phyloP scores from a whole-genome alignment of 1,140 invertebrate species.

The Bathynomus jamesi region DNA sequence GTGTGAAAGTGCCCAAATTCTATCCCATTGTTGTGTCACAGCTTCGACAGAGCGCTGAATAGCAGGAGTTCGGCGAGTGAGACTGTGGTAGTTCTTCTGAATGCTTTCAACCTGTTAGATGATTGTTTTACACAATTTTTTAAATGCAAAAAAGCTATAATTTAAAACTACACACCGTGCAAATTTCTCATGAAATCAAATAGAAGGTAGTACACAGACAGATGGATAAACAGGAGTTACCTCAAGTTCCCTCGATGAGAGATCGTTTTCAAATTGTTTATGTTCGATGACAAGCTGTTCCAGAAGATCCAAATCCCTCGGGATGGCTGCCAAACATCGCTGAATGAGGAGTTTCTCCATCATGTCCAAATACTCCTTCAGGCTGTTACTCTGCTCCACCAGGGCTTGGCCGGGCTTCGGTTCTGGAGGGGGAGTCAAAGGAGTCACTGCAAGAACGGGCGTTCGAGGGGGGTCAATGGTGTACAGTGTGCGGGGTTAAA shows the following conservation, averaged over 20 bases:
- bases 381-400: constrained; percentile 68
- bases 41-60: constrained; percentile 82
- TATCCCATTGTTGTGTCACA: constrained; percentile 83
- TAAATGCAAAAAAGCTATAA: too few relatives aligned
- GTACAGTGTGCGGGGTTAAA: too few relatives aligned
- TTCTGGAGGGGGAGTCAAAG: constrained; percentile 47
- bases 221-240: constrained; percentile 20
- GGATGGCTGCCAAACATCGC: constrained; percentile 59
- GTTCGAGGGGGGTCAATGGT: constrained; percentile 10
- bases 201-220: background rate
- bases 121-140: background rate
- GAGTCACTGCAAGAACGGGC: background rate
- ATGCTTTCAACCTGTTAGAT: constrained; percentile 65
- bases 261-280: constrained; percentile 70
- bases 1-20: constrained; percentile 72
- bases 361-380: constrained; percentile 73
- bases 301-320: constrained; percentile 72
- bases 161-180: too few relatives aligned
- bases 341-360: constrained; percentile 73
- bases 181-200: background rate
- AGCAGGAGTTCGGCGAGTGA: constrained; percentile 67
- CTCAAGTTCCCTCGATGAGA: constrained; percentile 45
- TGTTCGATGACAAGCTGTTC: constrained; percentile 81
- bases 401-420: constrained; percentile 78
- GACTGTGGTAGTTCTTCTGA: constrained; percentile 70